Evolutionary conservation across 1,140 invertebrate genomes (phyloP).

Genomic region (Drosophila truncata): DNA sequence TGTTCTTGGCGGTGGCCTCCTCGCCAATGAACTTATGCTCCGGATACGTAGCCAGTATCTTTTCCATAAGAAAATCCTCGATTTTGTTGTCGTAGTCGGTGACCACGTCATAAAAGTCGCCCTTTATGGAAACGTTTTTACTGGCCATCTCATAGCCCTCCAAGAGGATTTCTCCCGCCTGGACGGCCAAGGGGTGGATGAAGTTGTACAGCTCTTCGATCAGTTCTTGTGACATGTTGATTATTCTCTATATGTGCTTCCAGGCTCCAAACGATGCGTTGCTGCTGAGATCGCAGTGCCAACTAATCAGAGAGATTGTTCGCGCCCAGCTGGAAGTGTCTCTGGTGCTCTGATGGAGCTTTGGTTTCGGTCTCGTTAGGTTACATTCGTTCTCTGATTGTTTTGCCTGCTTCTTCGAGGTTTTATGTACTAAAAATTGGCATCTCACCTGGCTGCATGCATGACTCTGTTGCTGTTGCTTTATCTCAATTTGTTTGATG

Average conservation of each 20-base stretch:
- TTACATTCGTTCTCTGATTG: slow-evolving; percentile 48
- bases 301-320: slow-evolving; percentile 52
- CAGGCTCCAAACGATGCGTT: slow-evolving; percentile 25
- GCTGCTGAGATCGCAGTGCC: slow-evolving; percentile 33
- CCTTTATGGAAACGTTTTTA: slow-evolving; percentile 87
- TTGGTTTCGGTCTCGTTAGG: slow-evolving; percentile 18
- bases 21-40: slow-evolving; percentile 94
- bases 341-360: slow-evolving; percentile 20
- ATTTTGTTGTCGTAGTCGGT: slow-evolving; percentile 94
- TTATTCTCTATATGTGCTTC: not conserved
- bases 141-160: slow-evolving; percentile 86
- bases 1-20: slow-evolving; percentile 89
- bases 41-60: slow-evolving; percentile 89
- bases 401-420: slow-evolving; percentile 31
- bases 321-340: slow-evolving; percentile 6
- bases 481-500: slow-evolving; percentile 58
- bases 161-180: slow-evolving; percentile 77
- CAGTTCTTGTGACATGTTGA: slow-evolving; percentile 74
- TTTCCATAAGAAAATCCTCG: slow-evolving; percentile 90
- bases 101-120: slow-evolving; percentile 91
- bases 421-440: slow-evolving; percentile 46
- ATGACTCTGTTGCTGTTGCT: slow-evolving; percentile 8
- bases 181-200: slow-evolving; percentile 85
- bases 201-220: slow-evolving; percentile 87
- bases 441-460: slow-evolving; percentile 29